These are phyloP conservation scores for Taurulus bubalis DNA, from an alignment of 2,113 vertebrate genomes.

Conservation along the genomic window DNA sequence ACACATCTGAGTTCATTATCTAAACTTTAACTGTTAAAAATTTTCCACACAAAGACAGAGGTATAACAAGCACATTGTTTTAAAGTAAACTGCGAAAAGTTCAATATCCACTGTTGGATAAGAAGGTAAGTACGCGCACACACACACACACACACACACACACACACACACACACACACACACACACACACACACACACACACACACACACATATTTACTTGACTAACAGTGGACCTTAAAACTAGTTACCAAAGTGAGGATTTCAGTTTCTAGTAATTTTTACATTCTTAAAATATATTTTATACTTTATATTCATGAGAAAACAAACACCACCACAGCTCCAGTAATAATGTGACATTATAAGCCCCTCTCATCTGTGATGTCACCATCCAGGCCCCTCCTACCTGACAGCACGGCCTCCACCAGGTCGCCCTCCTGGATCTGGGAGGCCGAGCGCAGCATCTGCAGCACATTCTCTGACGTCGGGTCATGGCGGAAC, in stretches of 20 bases:
- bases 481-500: constrained; percentile 73
- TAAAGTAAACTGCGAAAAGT: too few relatives aligned
- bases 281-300: too few relatives aligned
- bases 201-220: background rate
- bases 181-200: too few relatives aligned
- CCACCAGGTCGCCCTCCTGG: constrained; percentile 79
- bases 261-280: background rate
- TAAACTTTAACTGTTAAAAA: background rate
- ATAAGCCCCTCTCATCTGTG: background rate
- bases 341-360: background rate
- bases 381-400: background rate
- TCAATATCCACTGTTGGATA: too few relatives aligned
- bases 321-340: too few relatives aligned
- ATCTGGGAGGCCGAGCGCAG: constrained; percentile 75
- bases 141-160: too few relatives aligned
- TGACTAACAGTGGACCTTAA: background rate
- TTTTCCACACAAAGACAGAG: background rate
- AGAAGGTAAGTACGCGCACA: too few relatives aligned
- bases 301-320: too few relatives aligned
- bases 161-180: too few relatives aligned
- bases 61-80: too few relatives aligned
- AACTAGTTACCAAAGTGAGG: background rate
- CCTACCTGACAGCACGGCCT: constrained; percentile 76
- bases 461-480: constrained; percentile 75
- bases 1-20: too few relatives aligned